These are phyloP conservation scores for Ovis aries DNA, from an alignment of 2,113 vertebrate species.

Conservation along the genomic window DNA sequence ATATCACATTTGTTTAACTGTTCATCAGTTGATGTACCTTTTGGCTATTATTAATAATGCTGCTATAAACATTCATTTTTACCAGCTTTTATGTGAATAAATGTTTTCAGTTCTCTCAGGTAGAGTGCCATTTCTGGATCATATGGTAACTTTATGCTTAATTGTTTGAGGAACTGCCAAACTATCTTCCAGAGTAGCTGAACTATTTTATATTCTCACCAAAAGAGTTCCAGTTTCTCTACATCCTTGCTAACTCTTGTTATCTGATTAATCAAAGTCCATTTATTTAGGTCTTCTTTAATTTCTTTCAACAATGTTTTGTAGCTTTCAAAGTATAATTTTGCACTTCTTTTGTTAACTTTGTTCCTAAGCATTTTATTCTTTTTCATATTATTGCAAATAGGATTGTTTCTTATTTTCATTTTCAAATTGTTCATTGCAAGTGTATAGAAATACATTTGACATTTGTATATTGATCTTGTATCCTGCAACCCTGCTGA, in stretches of 20 bases:
- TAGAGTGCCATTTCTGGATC: neutral
- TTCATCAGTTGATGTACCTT: constrained; percentile 14
- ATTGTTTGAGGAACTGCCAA: neutral
- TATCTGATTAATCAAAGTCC: neutral
- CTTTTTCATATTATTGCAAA: neutral
- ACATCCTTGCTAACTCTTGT: neutral
- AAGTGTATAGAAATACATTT: neutral
- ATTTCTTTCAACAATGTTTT: neutral
- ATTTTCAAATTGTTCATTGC: neutral
- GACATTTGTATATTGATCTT: neutral
- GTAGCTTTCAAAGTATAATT: neutral
- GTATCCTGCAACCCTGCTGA: neutral
- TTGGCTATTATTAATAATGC: neutral
- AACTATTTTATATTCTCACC: neutral
- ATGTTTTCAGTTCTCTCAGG: neutral
- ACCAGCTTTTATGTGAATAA: neutral
- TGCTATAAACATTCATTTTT: neutral
- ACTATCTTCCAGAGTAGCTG: neutral
- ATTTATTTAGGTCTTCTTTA: neutral
- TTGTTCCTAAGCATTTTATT: neutral
- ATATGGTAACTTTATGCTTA: neutral
- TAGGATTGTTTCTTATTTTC: neutral
- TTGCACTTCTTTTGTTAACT: neutral
- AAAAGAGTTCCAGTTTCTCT: neutral
- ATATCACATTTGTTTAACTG: neutral